phyloP scores from a whole-genome alignment of 1,140 invertebrate species.

The Aplysia californica region DNA sequence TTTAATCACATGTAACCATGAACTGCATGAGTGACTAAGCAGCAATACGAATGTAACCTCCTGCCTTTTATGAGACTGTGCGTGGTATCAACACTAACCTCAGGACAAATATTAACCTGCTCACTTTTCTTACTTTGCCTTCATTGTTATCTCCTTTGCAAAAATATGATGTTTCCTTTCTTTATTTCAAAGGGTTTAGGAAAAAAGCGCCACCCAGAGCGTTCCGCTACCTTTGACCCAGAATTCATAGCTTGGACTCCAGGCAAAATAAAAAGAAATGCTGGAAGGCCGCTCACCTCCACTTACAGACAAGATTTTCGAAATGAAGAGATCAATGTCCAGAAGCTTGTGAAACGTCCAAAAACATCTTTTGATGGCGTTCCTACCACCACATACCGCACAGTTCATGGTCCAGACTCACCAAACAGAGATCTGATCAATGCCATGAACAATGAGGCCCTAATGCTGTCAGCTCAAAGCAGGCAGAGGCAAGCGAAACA shows the following conservation, averaged over 20 bases:
- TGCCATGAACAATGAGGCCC: conserved; percentile 52
- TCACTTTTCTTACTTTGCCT: too few species aligned
- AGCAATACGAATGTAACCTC: too few species aligned
- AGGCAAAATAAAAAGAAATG: conserved; percentile 46
- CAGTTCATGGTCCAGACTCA: conserved; percentile 50
- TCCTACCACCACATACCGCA: conserved; percentile 58
- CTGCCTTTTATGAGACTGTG: too few species aligned
- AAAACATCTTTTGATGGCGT: conserved; percentile 57
- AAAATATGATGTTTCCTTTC: too few species aligned
- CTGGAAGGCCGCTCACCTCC: conserved; percentile 47
- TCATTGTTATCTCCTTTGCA: too few species aligned
- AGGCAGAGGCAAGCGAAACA: conserved; percentile 48
- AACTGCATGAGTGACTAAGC: too few species aligned
- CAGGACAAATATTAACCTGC: too few species aligned
- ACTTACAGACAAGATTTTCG: conserved; percentile 56
- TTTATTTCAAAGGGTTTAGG: too few species aligned
- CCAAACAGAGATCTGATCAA: conserved; percentile 50
- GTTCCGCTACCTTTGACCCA: conserved; percentile 51
- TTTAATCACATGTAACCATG: too few species aligned
- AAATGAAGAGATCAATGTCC: conserved; percentile 27
- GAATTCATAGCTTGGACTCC: conserved; percentile 63
- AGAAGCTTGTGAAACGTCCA: conserved; percentile 50
- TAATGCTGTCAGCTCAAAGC: conserved; percentile 47
- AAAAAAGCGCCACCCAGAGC: conserved; percentile 47
- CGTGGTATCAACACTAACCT: too few species aligned